Base-by-base conservation (phyloP, 2,113 vertebrate species). In the Lucifuga dentata region DNA sequence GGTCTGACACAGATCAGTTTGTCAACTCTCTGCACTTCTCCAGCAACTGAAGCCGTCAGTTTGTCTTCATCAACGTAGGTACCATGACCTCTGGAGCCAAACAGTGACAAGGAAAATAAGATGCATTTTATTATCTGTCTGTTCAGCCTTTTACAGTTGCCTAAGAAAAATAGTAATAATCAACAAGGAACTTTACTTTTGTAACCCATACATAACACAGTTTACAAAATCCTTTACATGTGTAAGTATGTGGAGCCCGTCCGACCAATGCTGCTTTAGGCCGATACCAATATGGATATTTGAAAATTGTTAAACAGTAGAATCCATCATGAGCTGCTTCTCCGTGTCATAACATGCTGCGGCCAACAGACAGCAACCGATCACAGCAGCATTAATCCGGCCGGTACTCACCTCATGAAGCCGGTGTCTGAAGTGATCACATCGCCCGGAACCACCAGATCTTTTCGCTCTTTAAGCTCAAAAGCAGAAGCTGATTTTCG, bases 51-150 rank as follows among this genome's bases (percentile, higher is more conserved):
- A 0, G 98, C 98, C 0, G 97, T 92, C 9, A 99, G 92, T 50
- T 95, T 97, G 21, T 99, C 98, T 0, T 97, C 96, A n/a, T 95
- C 96, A 86, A 98, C 93, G 24, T 97, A 99, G 0, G 98, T 99
- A 0, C 98, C 98, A 78, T 99, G 98, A 36, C 98, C 98, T 69
- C 98, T 99, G 70, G 1, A 32, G 2, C 26, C 1, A 48, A 69
- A 76, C 8, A 2, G n/a, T 20, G 3, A 1, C 5, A 41, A 4
- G 16, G 19, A 33, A 4, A 26, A 23, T 60, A 7, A 29, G 26
- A 29, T 29, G 26, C 7, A 29, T 29, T 29, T 29, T 29, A 29
- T 29, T 29, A 29, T n/a, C n/a, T n/a, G n/a, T n/a, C n/a, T n/a
- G n/a, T n/a, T n/a, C n/a, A n/a, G n/a, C n/a, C n/a, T n/a, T n/a